Conservation (phyloP, 2,888 invertebrate genomes). For the Nebria brevicollis region DNA sequence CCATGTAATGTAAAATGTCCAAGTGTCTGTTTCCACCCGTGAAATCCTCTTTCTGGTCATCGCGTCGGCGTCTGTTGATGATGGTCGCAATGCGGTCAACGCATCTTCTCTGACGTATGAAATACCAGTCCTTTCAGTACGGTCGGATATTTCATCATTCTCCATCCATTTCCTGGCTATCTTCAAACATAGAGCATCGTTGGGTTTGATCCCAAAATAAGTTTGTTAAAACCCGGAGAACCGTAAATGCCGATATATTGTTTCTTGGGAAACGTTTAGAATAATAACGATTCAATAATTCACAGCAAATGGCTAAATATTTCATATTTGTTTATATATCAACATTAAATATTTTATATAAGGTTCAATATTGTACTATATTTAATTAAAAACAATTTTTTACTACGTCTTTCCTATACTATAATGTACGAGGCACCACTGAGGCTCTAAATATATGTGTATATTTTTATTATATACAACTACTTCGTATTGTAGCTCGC, state of each 20-base stretch:
- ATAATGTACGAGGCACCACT: not conserved
- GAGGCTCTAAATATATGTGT: not conserved
- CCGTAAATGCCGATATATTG: too few relatives aligned
- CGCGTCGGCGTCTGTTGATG: slow-evolving; percentile 23
- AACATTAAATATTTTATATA: too few relatives aligned
- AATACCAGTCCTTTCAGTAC: slow-evolving; percentile 4
- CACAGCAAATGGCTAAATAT: too few relatives aligned
- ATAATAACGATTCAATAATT: too few relatives aligned
- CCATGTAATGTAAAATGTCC: slow-evolving; percentile 8
- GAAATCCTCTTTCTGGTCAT: slow-evolving; percentile 26
- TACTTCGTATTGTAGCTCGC: not conserved
- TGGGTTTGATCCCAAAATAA: too few relatives aligned
- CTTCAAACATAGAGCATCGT: too few relatives aligned
- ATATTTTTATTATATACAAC: not conserved
- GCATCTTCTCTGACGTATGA: slow-evolving; percentile 3
- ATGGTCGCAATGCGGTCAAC: slow-evolving; percentile 44
- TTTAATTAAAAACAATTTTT: not conserved
- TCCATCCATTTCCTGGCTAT: not conserved
- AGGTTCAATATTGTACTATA: too few relatives aligned
- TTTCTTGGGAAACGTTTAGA: too few relatives aligned
- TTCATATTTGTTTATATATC: too few relatives aligned
- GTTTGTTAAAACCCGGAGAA: too few relatives aligned
- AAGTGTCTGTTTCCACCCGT: slow-evolving; percentile 26
- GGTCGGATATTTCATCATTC: slow-evolving; percentile 4
- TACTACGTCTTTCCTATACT: not conserved